phyloP scores from a whole-genome alignment of 2,888 invertebrate species.

The Campopleginae sp. region DNA sequence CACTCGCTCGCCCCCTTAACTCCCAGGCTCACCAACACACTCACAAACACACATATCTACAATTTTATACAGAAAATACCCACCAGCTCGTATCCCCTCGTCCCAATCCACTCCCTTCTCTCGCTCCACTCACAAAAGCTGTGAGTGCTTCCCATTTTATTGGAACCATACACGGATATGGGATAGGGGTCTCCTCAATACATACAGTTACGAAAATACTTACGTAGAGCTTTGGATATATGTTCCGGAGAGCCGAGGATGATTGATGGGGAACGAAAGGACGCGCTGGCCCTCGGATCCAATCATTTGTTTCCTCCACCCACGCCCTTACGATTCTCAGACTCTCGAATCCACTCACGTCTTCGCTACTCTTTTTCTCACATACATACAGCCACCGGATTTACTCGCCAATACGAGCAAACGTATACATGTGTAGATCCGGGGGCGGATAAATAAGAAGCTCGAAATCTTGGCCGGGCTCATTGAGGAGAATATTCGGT shows the following conservation, averaged over 20 bases:
- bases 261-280: constrained; percentile 21
- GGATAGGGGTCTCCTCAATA: constrained; percentile 74
- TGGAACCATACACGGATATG: constrained; percentile 83
- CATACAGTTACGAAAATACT: constrained; percentile 40
- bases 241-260: background rate
- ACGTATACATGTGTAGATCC: constrained; percentile 16
- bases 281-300: background rate
- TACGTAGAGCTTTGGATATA: too few relatives aligned
- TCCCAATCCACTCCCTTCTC: constrained; percentile 57
- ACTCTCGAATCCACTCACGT: background rate
- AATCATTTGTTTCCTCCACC: background rate
- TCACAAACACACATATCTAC: constrained; percentile 1
- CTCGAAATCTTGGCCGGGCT: too few relatives aligned
- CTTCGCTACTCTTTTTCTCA: background rate
- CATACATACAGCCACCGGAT: background rate
- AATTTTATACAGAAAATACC: constrained; percentile 46
- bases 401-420: background rate
- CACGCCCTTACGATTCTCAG: background rate
- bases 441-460: constrained; percentile 29
- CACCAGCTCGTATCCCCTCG: constrained; percentile 77
- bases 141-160: constrained; percentile 84
- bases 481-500: constrained; percentile 6
- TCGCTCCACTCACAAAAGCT: constrained; percentile 80
- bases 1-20: constrained; percentile 76
- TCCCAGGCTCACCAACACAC: constrained; percentile 44